Conservation (phyloP, 2,113 vertebrate species). For the Melanotaenia duboulayi region DNA sequence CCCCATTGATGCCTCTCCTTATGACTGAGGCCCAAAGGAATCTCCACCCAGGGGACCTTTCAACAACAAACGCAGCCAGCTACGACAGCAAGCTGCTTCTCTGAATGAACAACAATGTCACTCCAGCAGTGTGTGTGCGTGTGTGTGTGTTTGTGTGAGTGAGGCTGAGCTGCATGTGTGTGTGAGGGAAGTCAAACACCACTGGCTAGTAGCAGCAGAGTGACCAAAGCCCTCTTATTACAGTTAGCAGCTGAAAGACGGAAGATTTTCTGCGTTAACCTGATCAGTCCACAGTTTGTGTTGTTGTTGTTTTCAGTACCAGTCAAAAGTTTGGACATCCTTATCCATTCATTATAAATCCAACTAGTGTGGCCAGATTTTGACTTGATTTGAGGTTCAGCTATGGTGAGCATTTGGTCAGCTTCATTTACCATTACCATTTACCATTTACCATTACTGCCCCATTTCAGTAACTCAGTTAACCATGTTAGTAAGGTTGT, state of each 20-base stretch:
- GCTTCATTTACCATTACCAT: no score
- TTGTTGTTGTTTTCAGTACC: not conserved
- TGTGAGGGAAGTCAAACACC: conserved; percentile 61
- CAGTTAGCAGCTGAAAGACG: conserved; percentile 59
- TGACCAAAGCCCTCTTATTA: conserved; percentile 76
- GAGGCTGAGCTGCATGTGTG: conserved; percentile 39
- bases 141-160: conserved; percentile 47
- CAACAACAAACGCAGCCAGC: conserved; percentile 81
- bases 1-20: conserved; percentile 78
- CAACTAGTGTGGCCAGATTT: no score
- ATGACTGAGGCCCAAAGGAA: conserved; percentile 80
- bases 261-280: conserved; percentile 27
- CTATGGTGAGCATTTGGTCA: not conserved
- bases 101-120: conserved; percentile 80
- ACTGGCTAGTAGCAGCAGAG: conserved; percentile 70
- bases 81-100: conserved; percentile 81
- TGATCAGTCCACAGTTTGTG: conserved; percentile 29
- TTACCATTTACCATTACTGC: no score
- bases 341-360: not conserved
- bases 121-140: conserved; percentile 66
- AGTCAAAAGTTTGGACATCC: not conserved
- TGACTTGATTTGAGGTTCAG: not conserved
- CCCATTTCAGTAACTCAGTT: no score
- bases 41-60: conserved; percentile 79
- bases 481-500: no score